Percentiles rank a stretch among this genome's conserved stretches.
Conservation (phyloP, 2,797 vertebrate species). For the Antennarius maculatus region DNA sequence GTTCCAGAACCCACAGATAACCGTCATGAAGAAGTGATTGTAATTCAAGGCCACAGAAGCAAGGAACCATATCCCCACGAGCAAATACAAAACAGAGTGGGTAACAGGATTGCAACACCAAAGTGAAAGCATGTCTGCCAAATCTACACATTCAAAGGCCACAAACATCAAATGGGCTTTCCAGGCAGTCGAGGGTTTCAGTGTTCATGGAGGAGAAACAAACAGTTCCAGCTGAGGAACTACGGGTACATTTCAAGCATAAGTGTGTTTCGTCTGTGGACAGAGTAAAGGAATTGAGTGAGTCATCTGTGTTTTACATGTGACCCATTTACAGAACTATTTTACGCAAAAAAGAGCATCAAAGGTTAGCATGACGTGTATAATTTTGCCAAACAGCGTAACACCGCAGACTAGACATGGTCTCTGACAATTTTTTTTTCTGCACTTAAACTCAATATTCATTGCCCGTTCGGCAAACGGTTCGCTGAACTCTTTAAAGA, state of each 20-base stretch:
- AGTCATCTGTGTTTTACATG: slow-evolving; percentile 40
- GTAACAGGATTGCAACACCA: slow-evolving; percentile 78
- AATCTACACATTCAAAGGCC: slow-evolving; percentile 77
- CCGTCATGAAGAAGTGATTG: slow-evolving; percentile 64
- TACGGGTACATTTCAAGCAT: too few relatives aligned
- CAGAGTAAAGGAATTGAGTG: slow-evolving; percentile 35
- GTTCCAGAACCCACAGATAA: slow-evolving; percentile 57
- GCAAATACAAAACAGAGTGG: slow-evolving; percentile 77
- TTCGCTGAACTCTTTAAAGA: slow-evolving; percentile 44
- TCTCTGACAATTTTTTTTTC: slow-evolving; percentile 32
- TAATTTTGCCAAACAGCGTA: slow-evolving; percentile 36
- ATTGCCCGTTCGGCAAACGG: slow-evolving; percentile 18
- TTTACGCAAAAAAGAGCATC: slow-evolving; percentile 41
- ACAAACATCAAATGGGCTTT: slow-evolving; percentile 74
- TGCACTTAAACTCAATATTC: slow-evolving; percentile 49
- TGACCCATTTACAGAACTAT: slow-evolving; percentile 56
- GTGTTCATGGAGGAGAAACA: slow-evolving; percentile 60
- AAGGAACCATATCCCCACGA: slow-evolving; percentile 73
- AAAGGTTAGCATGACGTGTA: slow-evolving; percentile 42
- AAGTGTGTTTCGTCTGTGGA: slow-evolving; percentile 40
- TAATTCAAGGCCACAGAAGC: slow-evolving; percentile 81
- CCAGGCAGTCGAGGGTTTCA: slow-evolving; percentile 68
- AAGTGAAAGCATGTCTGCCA: slow-evolving; percentile 73
- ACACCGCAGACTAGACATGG: slow-evolving; percentile 58
- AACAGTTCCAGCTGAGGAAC: slow-evolving; percentile 55